A percentile compares a stretch with the other conserved stretches of the same genome.
These are phyloP conservation scores for Dasypolia templi DNA, from an alignment of 2,888 invertebrate species.

Conservation along the genomic window DNA sequence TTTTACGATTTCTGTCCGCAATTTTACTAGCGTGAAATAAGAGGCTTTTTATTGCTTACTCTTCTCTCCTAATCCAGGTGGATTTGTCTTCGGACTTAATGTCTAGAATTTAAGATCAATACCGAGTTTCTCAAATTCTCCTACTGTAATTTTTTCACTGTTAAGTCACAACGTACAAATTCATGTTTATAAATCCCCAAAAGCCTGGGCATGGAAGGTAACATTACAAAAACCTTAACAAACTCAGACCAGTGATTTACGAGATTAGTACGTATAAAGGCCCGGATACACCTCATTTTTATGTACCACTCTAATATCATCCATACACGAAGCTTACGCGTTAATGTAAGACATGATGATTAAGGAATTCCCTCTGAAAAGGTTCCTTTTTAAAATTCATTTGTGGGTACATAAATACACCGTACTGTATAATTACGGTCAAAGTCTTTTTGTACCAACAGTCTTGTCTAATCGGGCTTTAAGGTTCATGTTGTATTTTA, in stretches of 20 bases:
- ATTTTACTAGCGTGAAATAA: neutral
- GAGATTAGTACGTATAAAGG: constrained; percentile 35
- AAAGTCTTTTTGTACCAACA: constrained; percentile 59
- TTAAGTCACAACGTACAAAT: neutral
- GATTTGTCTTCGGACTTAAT: too few relatives aligned
- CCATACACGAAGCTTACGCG: constrained; percentile 66
- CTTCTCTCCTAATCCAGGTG: neutral
- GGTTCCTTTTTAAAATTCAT: constrained; percentile 75
- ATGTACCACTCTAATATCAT: constrained; percentile 58
- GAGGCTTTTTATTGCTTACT: constrained; percentile 16
- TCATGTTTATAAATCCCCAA: constrained; percentile 8
- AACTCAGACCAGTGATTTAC: constrained; percentile 40
- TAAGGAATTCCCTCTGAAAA: constrained; percentile 71
- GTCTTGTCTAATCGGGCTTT: constrained; percentile 48
- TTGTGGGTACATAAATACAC: constrained; percentile 68
- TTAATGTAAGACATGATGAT: constrained; percentile 75
- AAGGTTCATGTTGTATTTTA: constrained; percentile 45
- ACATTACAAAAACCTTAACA: constrained; percentile 16
- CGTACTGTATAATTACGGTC: constrained; percentile 71
- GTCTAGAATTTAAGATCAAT: neutral
- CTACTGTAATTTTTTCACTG: neutral
- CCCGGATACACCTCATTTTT: constrained; percentile 43
- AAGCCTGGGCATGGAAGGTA: too few relatives aligned
- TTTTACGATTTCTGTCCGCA: constrained; percentile 17
- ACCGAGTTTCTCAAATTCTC: neutral